A percentile compares a stretch with the other conserved stretches of the same genome.
These are phyloP conservation scores for Ovis canadensis DNA, from an alignment of 2,113 vertebrate species.

Conservation along the genomic window DNA sequence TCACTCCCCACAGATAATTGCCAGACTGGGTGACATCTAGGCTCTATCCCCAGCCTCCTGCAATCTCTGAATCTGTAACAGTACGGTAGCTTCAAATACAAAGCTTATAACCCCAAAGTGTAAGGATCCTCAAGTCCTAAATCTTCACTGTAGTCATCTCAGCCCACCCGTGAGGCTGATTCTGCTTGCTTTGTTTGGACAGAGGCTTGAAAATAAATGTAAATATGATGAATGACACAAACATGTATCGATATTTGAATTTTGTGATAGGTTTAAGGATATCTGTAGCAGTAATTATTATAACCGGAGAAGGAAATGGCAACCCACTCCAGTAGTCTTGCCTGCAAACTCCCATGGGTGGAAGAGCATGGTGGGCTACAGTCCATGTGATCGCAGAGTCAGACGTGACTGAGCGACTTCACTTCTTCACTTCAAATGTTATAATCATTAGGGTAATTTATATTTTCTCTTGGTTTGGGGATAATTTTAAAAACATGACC, in stretches of 20 bases:
- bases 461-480: neutral
- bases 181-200: neutral
- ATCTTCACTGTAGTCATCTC: neutral
- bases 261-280: neutral
- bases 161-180: neutral
- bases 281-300: neutral
- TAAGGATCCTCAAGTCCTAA: neutral
- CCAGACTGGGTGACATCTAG: neutral
- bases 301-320: neutral
- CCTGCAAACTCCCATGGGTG: neutral
- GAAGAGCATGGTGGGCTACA: neutral
- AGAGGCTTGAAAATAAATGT: neutral
- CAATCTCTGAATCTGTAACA: neutral
- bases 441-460: neutral
- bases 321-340: neutral
- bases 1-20: neutral
- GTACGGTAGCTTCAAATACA: neutral
- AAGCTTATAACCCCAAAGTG: neutral
- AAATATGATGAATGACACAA: neutral
- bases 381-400: neutral
- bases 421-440: neutral
- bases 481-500: neutral
- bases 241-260: neutral
- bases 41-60: too few relatives aligned
- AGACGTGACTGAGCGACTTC: neutral